These are phyloP conservation scores for Agrotis puta DNA, from an alignment of 2,888 invertebrate genomes.

Conservation along the genomic window DNA sequence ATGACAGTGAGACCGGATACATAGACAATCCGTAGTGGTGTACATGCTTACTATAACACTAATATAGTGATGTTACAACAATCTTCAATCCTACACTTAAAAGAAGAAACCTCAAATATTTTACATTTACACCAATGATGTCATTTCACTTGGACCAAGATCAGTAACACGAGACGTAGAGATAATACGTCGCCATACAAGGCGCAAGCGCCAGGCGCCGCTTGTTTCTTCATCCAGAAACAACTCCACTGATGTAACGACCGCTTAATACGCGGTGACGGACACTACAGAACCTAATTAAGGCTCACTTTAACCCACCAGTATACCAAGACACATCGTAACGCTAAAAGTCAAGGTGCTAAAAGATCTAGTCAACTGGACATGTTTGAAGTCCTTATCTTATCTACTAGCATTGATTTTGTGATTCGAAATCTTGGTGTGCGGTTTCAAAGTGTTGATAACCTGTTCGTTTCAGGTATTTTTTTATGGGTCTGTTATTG, in stretches of 20 bases:
- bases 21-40: no score
- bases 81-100: not conserved
- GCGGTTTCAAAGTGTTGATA: constrained; percentile 82
- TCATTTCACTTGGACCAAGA: constrained; percentile 49
- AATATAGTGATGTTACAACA: no score
- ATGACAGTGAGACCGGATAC: no score
- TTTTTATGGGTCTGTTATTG: constrained; percentile 67
- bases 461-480: constrained; percentile 68
- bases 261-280: constrained; percentile 88
- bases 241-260: constrained; percentile 87
- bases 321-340: constrained; percentile 63
- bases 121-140: constrained; percentile 42
- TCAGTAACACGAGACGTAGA: constrained; percentile 83
- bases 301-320: constrained; percentile 78
- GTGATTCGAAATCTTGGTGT: constrained; percentile 86
- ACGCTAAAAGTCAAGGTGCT: constrained; percentile 16
- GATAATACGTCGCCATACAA: constrained; percentile 81
- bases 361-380: constrained; percentile 70
- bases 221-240: constrained; percentile 86
- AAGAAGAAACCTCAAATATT: constrained; percentile 18
- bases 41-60: no score
- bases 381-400: constrained; percentile 81
- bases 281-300: constrained; percentile 89
- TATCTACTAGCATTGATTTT: constrained; percentile 87
- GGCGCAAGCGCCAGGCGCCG: constrained; percentile 84